phyloP scores from a whole-genome alignment of 2,888 invertebrate species.

The Oscheius sp. region DNA sequence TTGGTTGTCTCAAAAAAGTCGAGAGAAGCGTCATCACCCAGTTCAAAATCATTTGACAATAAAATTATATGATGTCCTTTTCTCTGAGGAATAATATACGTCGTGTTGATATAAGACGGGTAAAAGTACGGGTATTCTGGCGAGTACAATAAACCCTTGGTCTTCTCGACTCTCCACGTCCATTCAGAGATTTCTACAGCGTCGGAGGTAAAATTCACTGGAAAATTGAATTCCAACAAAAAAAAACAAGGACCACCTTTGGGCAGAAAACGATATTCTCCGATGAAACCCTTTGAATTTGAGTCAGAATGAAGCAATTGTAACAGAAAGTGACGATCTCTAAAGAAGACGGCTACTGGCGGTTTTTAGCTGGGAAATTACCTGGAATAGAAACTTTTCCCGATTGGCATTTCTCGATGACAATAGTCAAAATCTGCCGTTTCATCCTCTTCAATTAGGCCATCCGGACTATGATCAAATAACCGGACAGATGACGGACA shows the following conservation, averaged over 20 bases:
- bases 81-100: slow-evolving; percentile 51
- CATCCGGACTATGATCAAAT: slow-evolving; percentile 54
- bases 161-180: slow-evolving; percentile 52
- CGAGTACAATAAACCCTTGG: slow-evolving; percentile 47
- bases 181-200: slow-evolving; percentile 54
- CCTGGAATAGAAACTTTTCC: slow-evolving; percentile 52
- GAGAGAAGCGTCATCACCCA: slow-evolving; percentile 46
- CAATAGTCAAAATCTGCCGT: slow-evolving; percentile 54
- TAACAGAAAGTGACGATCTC: slow-evolving; percentile 48
- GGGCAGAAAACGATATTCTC: slow-evolving; percentile 47
- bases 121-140: slow-evolving; percentile 56
- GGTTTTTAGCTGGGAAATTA: too few species aligned
- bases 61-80: slow-evolving; percentile 47
- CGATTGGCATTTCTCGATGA: slow-evolving; percentile 49
- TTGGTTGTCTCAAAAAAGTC: slow-evolving; percentile 51
- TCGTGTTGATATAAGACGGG: slow-evolving; percentile 51
- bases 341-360: slow-evolving; percentile 32
- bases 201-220: slow-evolving; percentile 45
- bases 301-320: slow-evolving; percentile 45
- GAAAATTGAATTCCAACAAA: not conserved
- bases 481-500: slow-evolving; percentile 29
- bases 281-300: slow-evolving; percentile 50
- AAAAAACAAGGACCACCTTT: slow-evolving; percentile 31
- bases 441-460: slow-evolving; percentile 49
- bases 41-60: slow-evolving; percentile 41